phyloP scores from a whole-genome alignment of 2,888 invertebrate species.

The Zonitis immaculata region DNA sequence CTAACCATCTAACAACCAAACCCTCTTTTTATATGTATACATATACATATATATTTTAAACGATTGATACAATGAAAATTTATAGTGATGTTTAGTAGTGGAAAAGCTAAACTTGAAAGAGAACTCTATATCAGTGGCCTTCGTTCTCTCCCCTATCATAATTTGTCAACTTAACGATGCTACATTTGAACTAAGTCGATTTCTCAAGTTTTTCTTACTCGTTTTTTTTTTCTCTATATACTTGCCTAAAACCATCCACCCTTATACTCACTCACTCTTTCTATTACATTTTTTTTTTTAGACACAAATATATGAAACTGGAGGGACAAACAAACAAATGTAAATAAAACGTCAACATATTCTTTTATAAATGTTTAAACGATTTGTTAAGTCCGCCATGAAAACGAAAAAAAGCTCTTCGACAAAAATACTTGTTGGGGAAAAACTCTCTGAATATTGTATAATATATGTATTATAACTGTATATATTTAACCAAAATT shows the following conservation, averaged over 20 bases:
- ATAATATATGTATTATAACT: not conserved
- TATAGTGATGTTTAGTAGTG: not conserved
- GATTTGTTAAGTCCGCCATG: slow-evolving; percentile 18
- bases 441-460: no score
- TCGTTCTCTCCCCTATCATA: slow-evolving; percentile 31
- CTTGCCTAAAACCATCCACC: slow-evolving; percentile 1
- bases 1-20: not conserved
- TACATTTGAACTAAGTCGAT: slow-evolving; percentile 35
- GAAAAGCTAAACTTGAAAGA: slow-evolving; percentile 25
- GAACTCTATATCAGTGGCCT: slow-evolving; percentile 28
- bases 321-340: slow-evolving; percentile 30
- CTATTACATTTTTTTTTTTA: not conserved
- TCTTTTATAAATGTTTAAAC: slow-evolving; percentile 25
- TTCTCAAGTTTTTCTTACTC: slow-evolving; percentile 25
- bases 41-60: no score
- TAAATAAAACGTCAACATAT: slow-evolving; percentile 36
- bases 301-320: not conserved
- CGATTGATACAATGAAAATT: not conserved
- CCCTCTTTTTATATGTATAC: no score
- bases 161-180: slow-evolving; percentile 36
- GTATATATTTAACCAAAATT: not conserved
- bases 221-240: not conserved
- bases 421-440: not conserved
- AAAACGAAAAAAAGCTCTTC: slow-evolving; percentile 10
- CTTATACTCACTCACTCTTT: no score